Evolutionary conservation across 2,888 invertebrate species (phyloP).

Genomic region (Agrilus mali): DNA sequence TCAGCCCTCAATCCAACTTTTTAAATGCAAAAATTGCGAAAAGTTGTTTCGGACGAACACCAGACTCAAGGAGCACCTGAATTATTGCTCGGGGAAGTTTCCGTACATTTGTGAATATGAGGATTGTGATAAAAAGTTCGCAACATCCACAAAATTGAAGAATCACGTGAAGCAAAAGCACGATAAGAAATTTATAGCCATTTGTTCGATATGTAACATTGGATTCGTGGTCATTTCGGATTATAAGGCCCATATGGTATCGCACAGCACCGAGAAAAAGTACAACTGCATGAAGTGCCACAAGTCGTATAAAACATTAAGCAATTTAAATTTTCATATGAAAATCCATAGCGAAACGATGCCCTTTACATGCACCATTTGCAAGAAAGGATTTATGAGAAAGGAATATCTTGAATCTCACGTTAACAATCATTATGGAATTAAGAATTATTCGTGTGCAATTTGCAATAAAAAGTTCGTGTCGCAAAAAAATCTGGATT

Average conservation of each 20-base stretch:
- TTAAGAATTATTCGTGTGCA: constrained; percentile 26
- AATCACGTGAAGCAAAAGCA: constrained; percentile 29
- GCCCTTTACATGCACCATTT: constrained; percentile 26
- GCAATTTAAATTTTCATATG: constrained; percentile 32
- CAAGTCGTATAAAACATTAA: constrained; percentile 30
- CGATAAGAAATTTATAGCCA: constrained; percentile 30
- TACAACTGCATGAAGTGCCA: constrained; percentile 27
- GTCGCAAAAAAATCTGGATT: constrained; percentile 30
- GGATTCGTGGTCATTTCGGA: constrained; percentile 31
- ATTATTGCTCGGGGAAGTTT: constrained; percentile 26
- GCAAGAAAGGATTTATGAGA: constrained; percentile 30
- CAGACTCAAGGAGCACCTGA: constrained; percentile 28
- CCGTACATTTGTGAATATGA: constrained; percentile 25
- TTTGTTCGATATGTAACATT: constrained; percentile 32
- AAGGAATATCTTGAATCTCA: constrained; percentile 32
- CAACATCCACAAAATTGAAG: constrained; percentile 28
- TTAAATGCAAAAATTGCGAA: constrained; percentile 24
- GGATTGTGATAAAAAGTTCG: constrained; percentile 28
- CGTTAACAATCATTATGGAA: constrained; percentile 27
- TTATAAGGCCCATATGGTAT: constrained; percentile 30
- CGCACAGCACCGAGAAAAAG: constrained; percentile 31
- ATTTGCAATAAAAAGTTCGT: constrained; percentile 29
- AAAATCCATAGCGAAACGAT: constrained; percentile 26
- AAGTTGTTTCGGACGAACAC: constrained; percentile 27
- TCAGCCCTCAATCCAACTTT: constrained; percentile 18